Base-by-base conservation (phyloP, 2,113 vertebrate species). In the Urocolius indicus region DNA sequence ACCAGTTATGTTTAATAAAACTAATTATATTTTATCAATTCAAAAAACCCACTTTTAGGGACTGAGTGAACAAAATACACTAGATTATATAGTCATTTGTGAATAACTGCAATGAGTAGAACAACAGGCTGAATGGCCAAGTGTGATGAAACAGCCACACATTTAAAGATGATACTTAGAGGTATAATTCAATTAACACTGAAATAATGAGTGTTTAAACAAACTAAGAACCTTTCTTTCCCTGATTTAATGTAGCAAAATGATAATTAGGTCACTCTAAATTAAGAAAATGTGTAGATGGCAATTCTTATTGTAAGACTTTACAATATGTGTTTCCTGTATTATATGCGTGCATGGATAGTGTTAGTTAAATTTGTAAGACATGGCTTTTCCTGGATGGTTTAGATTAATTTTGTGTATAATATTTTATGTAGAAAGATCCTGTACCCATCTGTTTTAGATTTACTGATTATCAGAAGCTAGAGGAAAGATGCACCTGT, bases 1-100 rank as follows among this genome's bases (percentile, higher is more conserved):
- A 75, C 68, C 43, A 67, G 83, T 94, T 80, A 84, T 83, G 58
- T 88, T 94, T 96, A 90, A 65, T 95, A 88, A 90, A 93, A 87
- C 41, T 89, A 85, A 84, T 90, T 81, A 86, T 62, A 36, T 87
- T 94, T 93, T 94, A 78, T 94, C 90, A 92, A 93, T 96, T 48
- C 16, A 16, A 41, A 96, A 86, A 94, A 85, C 87, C 52, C 21
- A 79, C 41, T 84, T 89, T 54, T 4, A 41, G 30, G 27, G 57
- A 58, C 51, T 68, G 66, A 75, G 19, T 78, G 90, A 90, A 84
- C 30, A 74, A 90, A 94, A 68, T 90, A 48, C 30, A 10, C 89
- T 55, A 65, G 63, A 45, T 71, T 91, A 24, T 71, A 10, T 57
- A 72, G 83, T 72, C 1, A 34, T 82, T 87, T 94, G 24, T 76